These are phyloP conservation scores for Axis porcinus DNA, from an alignment of 2,113 vertebrate species.

Conservation along the genomic window DNA sequence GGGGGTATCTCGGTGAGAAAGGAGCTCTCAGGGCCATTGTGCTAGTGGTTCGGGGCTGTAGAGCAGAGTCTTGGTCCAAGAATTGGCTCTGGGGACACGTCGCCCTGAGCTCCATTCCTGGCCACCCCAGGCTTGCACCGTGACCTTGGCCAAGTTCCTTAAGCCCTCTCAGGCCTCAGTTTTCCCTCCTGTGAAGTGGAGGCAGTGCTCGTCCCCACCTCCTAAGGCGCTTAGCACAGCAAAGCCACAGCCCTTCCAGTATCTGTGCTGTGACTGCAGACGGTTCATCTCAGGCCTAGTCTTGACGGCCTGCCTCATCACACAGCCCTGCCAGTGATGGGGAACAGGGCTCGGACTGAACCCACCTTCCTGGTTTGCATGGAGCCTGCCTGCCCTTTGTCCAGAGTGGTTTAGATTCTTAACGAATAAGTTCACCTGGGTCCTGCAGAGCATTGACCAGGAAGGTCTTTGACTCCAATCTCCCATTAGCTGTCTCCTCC, in stretches of 20 bases:
- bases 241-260: rapidly evolving
- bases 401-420: conserved; percentile 19
- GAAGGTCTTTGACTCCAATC: conserved; percentile 10
- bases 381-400: neutral
- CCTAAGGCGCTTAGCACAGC: neutral
- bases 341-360: neutral
- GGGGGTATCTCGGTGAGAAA: neutral
- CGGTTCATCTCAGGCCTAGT: neutral
- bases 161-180: neutral
- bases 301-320: neutral
- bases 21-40: rapidly evolving
- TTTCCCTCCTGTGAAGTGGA: neutral
- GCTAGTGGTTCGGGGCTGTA: neutral
- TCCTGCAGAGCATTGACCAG: neutral
- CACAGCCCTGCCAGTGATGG: rapidly evolving
- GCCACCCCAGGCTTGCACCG: neutral
- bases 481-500: conserved; percentile 19
- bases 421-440: neutral
- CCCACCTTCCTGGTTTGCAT: neutral
- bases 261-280: rapidly evolving
- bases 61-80: neutral
- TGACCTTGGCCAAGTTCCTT: neutral
- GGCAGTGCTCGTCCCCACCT: rapidly evolving
- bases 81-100: neutral
- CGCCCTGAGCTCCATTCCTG: neutral